Percentiles rank a stretch among this genome's conserved stretches.
Conservation (phyloP, 2,888 invertebrate genomes). For the Deilephila porcellus region DNA sequence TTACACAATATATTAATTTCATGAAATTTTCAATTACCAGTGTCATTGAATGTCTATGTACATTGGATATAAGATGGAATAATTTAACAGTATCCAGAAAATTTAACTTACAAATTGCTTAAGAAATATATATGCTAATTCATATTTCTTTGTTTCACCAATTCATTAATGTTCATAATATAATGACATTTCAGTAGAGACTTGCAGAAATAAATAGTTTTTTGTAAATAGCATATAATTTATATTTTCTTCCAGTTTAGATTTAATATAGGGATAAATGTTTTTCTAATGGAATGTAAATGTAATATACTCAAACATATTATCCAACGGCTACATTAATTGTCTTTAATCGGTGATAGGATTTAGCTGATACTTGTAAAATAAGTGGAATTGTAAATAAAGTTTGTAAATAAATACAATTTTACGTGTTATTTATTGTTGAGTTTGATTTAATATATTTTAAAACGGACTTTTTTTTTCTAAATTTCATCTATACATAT, state of each 20-base stretch:
- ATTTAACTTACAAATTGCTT: not conserved
- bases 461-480: not conserved
- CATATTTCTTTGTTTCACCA: not conserved
- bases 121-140: not conserved
- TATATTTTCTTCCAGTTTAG: constrained; percentile 22
- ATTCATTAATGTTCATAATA: not conserved
- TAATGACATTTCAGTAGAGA: not conserved
- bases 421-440: constrained; percentile 71
- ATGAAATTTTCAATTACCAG: no score
- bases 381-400: constrained; percentile 62
- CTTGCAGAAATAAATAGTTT: constrained; percentile 8
- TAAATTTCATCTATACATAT: no score
- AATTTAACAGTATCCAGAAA: no score
- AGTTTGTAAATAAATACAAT: constrained; percentile 77
- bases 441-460: constrained; percentile 43
- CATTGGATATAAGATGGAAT: no score
- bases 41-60: no score
- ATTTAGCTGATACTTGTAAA: constrained; percentile 43
- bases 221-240: constrained; percentile 21
- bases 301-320: constrained; percentile 19
- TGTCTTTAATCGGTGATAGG: constrained; percentile 38
- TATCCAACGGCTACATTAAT: constrained; percentile 28
- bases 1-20: no score
- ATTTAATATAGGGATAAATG: constrained; percentile 8
- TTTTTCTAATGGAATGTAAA: constrained; percentile 21